Evolutionary conservation across 2,113 vertebrate species (phyloP), one percentile per base, ranked within the genome.

Genomic region (Pyrgilauda ruficollis): DNA sequence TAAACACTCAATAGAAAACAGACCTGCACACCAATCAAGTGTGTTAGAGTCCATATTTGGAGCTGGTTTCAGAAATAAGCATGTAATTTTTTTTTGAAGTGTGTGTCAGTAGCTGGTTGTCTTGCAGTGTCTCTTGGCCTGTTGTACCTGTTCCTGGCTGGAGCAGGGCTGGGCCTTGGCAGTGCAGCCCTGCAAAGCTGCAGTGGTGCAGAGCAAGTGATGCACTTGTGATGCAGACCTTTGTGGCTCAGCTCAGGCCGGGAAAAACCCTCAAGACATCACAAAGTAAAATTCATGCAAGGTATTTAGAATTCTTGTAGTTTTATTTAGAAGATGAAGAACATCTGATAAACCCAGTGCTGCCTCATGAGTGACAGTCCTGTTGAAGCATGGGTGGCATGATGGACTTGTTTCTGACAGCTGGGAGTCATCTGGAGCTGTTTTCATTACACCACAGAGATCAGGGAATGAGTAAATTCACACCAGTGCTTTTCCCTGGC

Each of bases 1-100:
- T 89, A 92, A 95, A 92, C 68, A 81, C 56, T 93, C 62, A 88
- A 78, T 72, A 78, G 88, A 76, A 92, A 94, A 82, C 93, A 95
- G 92, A 93, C 61, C 87, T 90, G 72, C 69, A 31, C 61, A 72
- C 64, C 88, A 86, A 15, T 56, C 81, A 69, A 87, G 80, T 58
- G 18, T 64, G 43, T 68, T 79, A 30, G 56, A 84, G 86, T 62
- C 88, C 90, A 82, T 87, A 82, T 72, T 92, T 90, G 56, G 80
- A 82, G 74, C 73, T 92, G 83, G 49, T 84, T 78, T 90, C 83
- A 94, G 90, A 87, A 95, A 87, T 39, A 67, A 92, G 66, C 83
- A 23, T 90, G 56, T 93, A 47, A 84, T 87, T 96, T 89, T 89
- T 89, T 89, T 87, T 69, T 75, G 62, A 88, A 93, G 90, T 56